These are phyloP conservation scores for Prietella phreatophila DNA, from an alignment of 2,113 vertebrate genomes.

Conservation along the genomic window DNA sequence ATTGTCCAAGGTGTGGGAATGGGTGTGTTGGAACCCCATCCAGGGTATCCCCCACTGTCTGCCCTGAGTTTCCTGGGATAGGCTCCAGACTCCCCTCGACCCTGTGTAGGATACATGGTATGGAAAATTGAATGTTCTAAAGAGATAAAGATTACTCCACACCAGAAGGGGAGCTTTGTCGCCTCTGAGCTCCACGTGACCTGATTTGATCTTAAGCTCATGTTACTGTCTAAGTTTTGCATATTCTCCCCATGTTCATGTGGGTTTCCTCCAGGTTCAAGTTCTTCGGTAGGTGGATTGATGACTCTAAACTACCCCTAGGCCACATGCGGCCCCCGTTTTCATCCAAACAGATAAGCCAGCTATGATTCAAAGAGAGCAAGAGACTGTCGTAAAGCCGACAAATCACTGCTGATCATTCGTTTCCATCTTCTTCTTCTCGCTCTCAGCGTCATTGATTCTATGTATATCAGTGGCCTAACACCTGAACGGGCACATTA, in stretches of 20 bases:
- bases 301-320: neutral
- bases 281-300: neutral
- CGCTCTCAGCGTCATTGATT: slow-evolving; percentile 59
- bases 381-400: neutral
- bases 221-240: neutral
- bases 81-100: too few species aligned
- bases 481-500: slow-evolving; percentile 63
- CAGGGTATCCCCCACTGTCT: too few species aligned
- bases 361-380: neutral
- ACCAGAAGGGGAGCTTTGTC: neutral
- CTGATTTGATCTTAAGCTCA: neutral
- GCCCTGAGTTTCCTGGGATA: too few species aligned
- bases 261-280: neutral
- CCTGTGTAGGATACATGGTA: too few species aligned
- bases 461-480: slow-evolving; percentile 62
- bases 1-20: too few species aligned
- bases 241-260: neutral
- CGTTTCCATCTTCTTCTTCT: slow-evolving; percentile 20
- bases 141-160: neutral
- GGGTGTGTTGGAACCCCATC: too few species aligned
- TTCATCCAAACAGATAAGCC: neutral
- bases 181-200: neutral
- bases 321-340: neutral
- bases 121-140: neutral
- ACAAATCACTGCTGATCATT: slow-evolving; percentile 5